Evolutionary conservation across 2,888 invertebrate species (phyloP), one percentile per base, ranked within the genome.

Genomic region (Ectropis crepuscularia): DNA sequence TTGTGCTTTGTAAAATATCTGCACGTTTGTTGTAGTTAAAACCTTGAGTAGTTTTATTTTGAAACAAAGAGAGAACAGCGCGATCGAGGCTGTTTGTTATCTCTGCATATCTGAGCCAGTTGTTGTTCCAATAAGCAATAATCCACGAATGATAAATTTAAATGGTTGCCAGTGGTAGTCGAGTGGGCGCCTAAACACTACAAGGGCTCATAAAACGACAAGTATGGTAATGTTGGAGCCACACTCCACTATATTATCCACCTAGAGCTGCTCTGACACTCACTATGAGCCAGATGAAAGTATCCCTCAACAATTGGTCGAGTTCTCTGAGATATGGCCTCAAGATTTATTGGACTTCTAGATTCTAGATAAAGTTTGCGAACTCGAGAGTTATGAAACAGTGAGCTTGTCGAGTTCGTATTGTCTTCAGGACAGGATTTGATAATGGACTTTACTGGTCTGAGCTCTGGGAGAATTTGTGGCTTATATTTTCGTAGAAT

Each of bases 151-250:
- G 86, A 91, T 91, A 90, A 89, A 91, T 91, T 85, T 83, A 83
- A 89, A 87, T 86, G 80, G 85, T 85, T 79, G 78, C 78, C 77
- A 80, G 78, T 77, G 78, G 79, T 76, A 79, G 77, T 78, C 74
- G 90, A 89, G 92, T 92, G 91, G 91, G 90, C 85, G 91, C 91
- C 87, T 90, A 90, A 90, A 91, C 90, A 90, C 86, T 86, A 85
- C 87, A 83, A 86, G 85, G 78, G 82, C 85, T 85, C 90, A 88
- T 91, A 91, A 91, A 90, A 80, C 86, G 89, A 83, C 89, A 79
- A 79, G 89, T 90, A 92, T 91, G 92, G 86, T 90, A 90, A 92
- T 92, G 82, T 81, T 73, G 77, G 77, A 80, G 80, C 78, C 79
- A 79, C 75, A 79, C 81, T 81, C 82, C 81, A 75, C 77, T 82